Percentiles rank a stretch among this genome's conserved stretches.
phyloP scores from a whole-genome alignment of 2,888 invertebrate species.

The Protonemura montana region DNA sequence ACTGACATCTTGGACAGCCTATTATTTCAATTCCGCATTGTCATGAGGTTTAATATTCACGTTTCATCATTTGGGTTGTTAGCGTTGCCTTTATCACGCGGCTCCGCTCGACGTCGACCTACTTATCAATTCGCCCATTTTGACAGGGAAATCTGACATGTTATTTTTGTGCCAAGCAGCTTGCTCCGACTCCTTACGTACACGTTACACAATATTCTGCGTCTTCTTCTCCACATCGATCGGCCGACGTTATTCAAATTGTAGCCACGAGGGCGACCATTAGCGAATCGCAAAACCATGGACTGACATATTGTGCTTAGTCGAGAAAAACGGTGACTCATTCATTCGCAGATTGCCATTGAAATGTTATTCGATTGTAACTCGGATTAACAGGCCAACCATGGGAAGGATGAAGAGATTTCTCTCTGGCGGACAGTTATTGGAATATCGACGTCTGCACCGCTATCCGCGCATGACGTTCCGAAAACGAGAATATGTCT shows the following conservation, averaged over 20 bases:
- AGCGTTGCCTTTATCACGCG: neutral
- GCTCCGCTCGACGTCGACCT: neutral
- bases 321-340: neutral
- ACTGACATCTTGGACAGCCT: neutral
- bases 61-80: neutral
- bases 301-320: neutral
- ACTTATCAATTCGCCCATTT: neutral
- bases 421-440: neutral
- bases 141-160: constrained; percentile 23
- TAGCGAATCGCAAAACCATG: neutral
- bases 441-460: neutral
- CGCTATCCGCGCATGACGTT: neutral
- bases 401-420: neutral
- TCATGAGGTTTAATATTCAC: neutral
- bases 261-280: neutral
- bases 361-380: neutral
- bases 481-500: neutral
- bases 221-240: neutral
- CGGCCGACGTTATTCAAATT: neutral
- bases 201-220: neutral
- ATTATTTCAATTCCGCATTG: constrained; percentile 5
- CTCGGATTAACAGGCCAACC: neutral
- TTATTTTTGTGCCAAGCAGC: constrained; percentile 14
- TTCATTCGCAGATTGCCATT: neutral
- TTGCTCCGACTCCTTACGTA: neutral